phyloP scores from a whole-genome alignment of 2,797 vertebrate species.

The Bufotes viridis region DNA sequence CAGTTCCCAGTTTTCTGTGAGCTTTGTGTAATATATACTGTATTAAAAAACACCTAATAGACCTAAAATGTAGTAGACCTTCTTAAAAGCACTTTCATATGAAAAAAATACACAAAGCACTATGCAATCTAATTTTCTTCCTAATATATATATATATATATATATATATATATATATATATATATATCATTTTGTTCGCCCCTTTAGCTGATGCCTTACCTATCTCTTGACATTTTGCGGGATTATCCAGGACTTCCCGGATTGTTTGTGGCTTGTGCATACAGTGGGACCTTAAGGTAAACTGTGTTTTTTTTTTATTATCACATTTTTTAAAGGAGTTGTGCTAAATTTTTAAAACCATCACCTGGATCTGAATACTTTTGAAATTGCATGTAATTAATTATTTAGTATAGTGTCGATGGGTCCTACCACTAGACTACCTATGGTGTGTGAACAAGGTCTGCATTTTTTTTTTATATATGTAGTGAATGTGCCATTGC shows the following conservation, averaged over 20 bases:
- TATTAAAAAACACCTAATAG: too few relatives aligned
- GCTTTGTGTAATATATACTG: neutral
- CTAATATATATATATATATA: neutral
- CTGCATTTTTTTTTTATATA: too few relatives aligned
- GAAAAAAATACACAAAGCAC: neutral
- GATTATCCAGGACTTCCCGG: constrained; percentile 90
- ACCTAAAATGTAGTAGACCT: too few relatives aligned
- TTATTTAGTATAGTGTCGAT: too few relatives aligned
- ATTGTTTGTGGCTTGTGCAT: constrained; percentile 65
- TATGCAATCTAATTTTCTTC: neutral
- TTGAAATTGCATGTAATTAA: too few relatives aligned
- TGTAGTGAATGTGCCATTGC: too few relatives aligned
- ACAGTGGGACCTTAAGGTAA: constrained; percentile 81
- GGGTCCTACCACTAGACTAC: too few relatives aligned
- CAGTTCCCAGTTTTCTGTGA: too few relatives aligned
- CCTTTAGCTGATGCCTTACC: constrained; percentile 90
- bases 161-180: neutral
- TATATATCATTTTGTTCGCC: constrained; percentile 54
- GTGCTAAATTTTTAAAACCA: too few relatives aligned
- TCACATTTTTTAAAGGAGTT: neutral
- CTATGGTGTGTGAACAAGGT: too few relatives aligned
- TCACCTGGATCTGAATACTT: too few relatives aligned
- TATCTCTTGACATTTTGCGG: constrained; percentile 88
- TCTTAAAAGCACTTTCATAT: neutral
- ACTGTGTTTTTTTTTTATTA: neutral